These are phyloP conservation scores for Haemorhous mexicanus DNA, from an alignment of 2,113 vertebrate genomes.

Conservation along the genomic window DNA sequence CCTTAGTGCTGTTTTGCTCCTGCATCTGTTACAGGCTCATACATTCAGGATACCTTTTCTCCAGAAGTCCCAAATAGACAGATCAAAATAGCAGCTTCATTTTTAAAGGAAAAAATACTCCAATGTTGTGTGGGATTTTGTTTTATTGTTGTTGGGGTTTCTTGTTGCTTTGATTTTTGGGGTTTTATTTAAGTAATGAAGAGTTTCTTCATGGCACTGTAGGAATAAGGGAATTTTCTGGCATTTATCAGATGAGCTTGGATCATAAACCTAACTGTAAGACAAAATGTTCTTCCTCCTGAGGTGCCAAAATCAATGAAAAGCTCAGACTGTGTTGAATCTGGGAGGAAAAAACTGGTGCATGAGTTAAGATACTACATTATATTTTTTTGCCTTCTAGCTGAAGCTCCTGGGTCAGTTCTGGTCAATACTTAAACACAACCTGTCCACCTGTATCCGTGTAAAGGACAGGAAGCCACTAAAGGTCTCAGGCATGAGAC, in stretches of 20 bases:
- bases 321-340: background rate
- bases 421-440: background rate
- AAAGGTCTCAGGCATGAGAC: background rate
- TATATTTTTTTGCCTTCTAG: background rate
- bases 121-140: rapidly evolving
- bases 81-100: background rate
- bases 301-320: background rate
- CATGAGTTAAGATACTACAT: background rate
- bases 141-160: background rate
- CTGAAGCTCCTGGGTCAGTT: background rate
- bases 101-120: background rate
- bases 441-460: background rate
- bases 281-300: background rate
- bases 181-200: background rate
- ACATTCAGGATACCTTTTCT: background rate
- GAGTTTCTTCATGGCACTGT: background rate
- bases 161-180: no score
- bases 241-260: rapidly evolving
- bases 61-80: background rate
- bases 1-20: background rate
- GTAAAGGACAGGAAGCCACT: background rate
- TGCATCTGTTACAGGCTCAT: background rate
- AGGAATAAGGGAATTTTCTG: background rate
- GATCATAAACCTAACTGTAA: background rate
- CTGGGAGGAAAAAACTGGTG: background rate